Evolutionary conservation across 2,113 vertebrate genomes (phyloP).

Genomic region (Pogonocichla stellata): DNA sequence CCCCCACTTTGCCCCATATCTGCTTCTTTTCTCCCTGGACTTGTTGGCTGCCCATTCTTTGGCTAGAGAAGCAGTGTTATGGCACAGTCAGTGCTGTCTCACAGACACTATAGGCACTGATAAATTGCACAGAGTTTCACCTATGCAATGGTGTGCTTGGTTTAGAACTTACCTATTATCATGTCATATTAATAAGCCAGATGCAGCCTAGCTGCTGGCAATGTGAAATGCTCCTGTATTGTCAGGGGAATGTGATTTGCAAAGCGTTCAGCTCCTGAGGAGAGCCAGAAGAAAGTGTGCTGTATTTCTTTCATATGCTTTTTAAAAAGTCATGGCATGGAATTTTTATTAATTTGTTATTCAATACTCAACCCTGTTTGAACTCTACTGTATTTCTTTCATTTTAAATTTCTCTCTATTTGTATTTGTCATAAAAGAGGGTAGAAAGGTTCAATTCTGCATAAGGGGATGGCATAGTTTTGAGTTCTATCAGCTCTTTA

Average conservation of each 20-base stretch:
- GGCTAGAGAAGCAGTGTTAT: rapidly evolving
- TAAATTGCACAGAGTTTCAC: neutral
- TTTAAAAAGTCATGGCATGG: neutral
- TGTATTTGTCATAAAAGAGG: neutral
- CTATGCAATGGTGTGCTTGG: rapidly evolving
- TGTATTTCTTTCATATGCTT: slow-evolving; percentile 16
- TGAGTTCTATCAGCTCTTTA: neutral
- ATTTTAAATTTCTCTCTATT: neutral
- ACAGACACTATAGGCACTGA: rapidly evolving
- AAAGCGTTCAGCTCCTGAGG: neutral
- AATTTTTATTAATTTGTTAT: slow-evolving; percentile 29
- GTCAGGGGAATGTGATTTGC: slow-evolving; percentile 17
- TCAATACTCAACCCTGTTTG: neutral
- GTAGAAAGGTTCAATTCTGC: neutral
- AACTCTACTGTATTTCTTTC: neutral
- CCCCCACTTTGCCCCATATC: neutral
- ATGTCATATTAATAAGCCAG: slow-evolving; percentile 7
- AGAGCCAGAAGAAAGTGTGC: neutral
- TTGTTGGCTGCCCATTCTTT: neutral
- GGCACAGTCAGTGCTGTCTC: rapidly evolving
- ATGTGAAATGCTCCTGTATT: neutral
- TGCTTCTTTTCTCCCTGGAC: neutral
- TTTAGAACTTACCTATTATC: neutral
- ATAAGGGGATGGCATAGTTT: neutral
- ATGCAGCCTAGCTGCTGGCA: neutral